phyloP scores from a whole-genome alignment of 2,888 invertebrate species.

The Alloplasta piceator region DNA sequence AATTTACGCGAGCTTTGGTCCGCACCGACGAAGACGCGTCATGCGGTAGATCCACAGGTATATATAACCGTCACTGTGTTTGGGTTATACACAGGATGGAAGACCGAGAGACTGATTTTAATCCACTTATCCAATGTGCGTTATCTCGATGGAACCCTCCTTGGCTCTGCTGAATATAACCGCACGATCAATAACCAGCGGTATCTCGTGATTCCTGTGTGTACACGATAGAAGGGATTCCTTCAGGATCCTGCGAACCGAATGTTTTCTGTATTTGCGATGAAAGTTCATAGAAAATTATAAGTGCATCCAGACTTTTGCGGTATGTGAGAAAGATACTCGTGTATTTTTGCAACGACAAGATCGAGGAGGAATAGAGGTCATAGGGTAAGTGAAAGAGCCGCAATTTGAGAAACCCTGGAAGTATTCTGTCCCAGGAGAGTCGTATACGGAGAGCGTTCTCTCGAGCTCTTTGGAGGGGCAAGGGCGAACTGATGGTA shows the following conservation, averaged over 20 bases:
- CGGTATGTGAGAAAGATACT: slow-evolving; percentile 2
- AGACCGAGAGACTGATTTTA: slow-evolving; percentile 55
- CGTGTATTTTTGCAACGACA: slow-evolving; percentile 5
- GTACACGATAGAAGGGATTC: slow-evolving; percentile 11
- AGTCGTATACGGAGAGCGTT: slow-evolving; percentile 65
- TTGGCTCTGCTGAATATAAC: slow-evolving; percentile 28
- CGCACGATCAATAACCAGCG: slow-evolving; percentile 50
- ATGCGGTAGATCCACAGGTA: slow-evolving; percentile 22
- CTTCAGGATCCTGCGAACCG: slow-evolving; percentile 5
- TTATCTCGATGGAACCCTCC: slow-evolving; percentile 54
- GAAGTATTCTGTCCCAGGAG: slow-evolving; percentile 67
- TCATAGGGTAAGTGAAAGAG: slow-evolving; percentile 30
- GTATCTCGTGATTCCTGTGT: slow-evolving; percentile 31
- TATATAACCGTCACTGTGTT: slow-evolving; percentile 1
- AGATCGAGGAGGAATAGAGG: background rate
- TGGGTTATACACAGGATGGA: background rate
- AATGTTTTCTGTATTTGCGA: slow-evolving; percentile 37
- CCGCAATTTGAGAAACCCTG: slow-evolving; percentile 73
- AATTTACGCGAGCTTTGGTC: slow-evolving; percentile 42
- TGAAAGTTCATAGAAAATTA: background rate
- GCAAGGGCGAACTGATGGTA: slow-evolving; percentile 36
- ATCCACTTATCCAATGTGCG: slow-evolving; percentile 61
- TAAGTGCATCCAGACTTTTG: background rate
- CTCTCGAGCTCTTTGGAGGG: slow-evolving; percentile 49
- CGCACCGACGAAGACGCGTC: slow-evolving; percentile 13